Evolutionary conservation across 2,888 invertebrate genomes (phyloP), one percentile per base, ranked within the genome.

Genomic region (Aproaerema taeniolella): DNA sequence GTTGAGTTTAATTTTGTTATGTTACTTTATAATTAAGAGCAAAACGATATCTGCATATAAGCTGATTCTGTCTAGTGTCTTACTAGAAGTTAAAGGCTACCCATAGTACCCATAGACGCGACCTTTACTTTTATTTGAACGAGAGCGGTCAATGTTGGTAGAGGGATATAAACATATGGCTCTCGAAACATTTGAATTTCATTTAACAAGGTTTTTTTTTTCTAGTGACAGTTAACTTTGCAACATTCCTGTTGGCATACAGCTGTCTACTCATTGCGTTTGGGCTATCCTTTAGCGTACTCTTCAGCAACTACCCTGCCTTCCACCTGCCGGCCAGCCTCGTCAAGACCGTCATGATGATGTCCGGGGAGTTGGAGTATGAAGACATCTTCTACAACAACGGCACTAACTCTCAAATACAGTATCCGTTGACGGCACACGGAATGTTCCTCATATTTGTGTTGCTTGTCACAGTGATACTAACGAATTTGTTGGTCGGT

Each of bases 311-410:
- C 56, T 93, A 93, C 61, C 89, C 90, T 16, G 89, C 94, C 0
- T 94, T 94, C 63, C 89, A 91, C 50, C 87, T 93, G 2, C 81
- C 89, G 0, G 87, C 89, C 38, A 89, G 90, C 0, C 61, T 95
- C 0, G 76, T 95, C 1, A 95, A 95, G 75, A 93, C 94, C 0
- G 89, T 95, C 9, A 92, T 95, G 55, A 95, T 95, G 95, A 94
- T 95, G 95, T 93, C 94, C 0, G 95, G 95, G 0, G 95, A 95
- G 68, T 67, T 95, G 34, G 95, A 95, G 65, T 94, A 93, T 51
- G 95, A 95, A 64, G 94, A 95, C 55, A 92, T 95, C 47, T 95
- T 95, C 65, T 94, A 92, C 52, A 86, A 82, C 28, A 86, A 89
- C 42, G 68, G 66, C 39, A 72, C 76, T 1, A 73, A 72, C 26